Conservation (phyloP, 1,140 invertebrate species). For the Ctenoplectra terminalis region DNA sequence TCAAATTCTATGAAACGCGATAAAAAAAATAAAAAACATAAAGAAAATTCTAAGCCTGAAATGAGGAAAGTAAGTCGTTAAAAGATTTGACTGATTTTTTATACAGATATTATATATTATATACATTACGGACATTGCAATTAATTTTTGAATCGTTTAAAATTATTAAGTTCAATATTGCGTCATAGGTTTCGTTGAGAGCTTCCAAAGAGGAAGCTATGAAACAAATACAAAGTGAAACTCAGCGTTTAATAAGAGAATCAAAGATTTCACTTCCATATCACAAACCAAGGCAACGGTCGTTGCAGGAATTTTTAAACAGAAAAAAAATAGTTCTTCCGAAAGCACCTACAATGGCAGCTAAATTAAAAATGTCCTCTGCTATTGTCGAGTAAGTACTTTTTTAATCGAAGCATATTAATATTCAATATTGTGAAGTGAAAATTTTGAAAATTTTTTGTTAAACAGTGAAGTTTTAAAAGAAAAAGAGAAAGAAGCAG, state of each 20-base stretch:
- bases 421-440: neutral
- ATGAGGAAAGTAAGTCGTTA: constrained; percentile 31
- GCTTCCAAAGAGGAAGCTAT: constrained; percentile 78
- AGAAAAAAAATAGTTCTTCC: constrained; percentile 76
- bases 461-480: constrained; percentile 71
- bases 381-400: constrained; percentile 73
- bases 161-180: neutral
- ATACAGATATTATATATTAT: too few species aligned
- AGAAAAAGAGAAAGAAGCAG: constrained; percentile 80
- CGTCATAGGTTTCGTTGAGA: constrained; percentile 66
- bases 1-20: neutral
- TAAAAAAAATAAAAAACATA: constrained; percentile 39
- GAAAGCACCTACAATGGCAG: constrained; percentile 72
- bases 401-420: constrained; percentile 8
- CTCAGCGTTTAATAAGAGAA: constrained; percentile 88
- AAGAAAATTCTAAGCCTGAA: neutral
- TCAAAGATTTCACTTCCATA: constrained; percentile 89
- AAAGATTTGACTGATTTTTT: neutral
- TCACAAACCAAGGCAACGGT: constrained; percentile 89
- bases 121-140: too few species aligned
- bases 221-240: constrained; percentile 84
- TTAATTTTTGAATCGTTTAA: neutral
- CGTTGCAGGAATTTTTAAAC: constrained; percentile 88
- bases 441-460: constrained; percentile 40
- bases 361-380: constrained; percentile 78